A percentile compares a stretch with the other conserved stretches of the same genome.
These are phyloP conservation scores for Dicentrarchus labrax DNA, from an alignment of 2,113 vertebrate genomes.

Conservation along the genomic window DNA sequence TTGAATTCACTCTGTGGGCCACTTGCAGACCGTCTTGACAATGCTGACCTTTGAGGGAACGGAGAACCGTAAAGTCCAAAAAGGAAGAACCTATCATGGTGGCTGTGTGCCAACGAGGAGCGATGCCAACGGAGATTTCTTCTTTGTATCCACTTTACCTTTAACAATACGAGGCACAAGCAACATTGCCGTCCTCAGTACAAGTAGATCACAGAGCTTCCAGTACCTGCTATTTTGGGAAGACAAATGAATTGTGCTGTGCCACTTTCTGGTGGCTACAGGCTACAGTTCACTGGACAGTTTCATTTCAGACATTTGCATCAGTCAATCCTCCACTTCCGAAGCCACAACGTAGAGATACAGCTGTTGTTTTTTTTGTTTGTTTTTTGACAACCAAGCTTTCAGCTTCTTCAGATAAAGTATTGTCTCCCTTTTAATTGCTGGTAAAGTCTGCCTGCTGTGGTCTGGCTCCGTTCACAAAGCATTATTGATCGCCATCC, in stretches of 20 bases:
- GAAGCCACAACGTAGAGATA: neutral
- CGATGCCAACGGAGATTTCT: neutral
- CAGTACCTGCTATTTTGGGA: neutral
- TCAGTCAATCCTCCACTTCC: neutral
- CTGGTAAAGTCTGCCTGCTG: slow-evolving; percentile 43
- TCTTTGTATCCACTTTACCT: neutral
- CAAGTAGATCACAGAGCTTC: neutral
- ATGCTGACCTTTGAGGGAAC: slow-evolving; percentile 39
- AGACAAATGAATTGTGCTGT: neutral
- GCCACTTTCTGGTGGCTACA: neutral
- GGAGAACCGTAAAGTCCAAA: neutral
- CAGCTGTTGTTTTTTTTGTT: slow-evolving; percentile 6
- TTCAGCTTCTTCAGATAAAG: slow-evolving; percentile 47
- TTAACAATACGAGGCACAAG: neutral
- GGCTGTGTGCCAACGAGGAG: neutral
- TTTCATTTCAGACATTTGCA: slow-evolving; percentile 39
- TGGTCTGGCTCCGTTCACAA: slow-evolving; percentile 50
- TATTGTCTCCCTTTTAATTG: slow-evolving; percentile 64
- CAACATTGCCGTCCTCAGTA: neutral
- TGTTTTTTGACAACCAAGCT: slow-evolving; percentile 3
- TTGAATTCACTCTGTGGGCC: slow-evolving; percentile 15
- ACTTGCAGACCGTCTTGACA: slow-evolving; percentile 4
- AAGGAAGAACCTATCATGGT: neutral
- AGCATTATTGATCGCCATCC: slow-evolving; percentile 64
- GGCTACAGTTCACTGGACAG: neutral